Evolutionary conservation across 2,113 vertebrate species (phyloP).

Genomic region (Dicentrarchus labrax): DNA sequence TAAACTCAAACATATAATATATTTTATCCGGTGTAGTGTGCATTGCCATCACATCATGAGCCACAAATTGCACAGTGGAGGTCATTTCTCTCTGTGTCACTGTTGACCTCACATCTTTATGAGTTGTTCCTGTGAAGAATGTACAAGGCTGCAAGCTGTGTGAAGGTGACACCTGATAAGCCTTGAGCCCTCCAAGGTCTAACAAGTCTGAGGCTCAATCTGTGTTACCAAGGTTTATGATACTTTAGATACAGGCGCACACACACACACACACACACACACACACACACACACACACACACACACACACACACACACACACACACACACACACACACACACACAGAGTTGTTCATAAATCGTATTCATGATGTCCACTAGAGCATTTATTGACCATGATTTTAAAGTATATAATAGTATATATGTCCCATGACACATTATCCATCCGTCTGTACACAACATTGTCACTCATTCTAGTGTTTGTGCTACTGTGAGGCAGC

Average conservation of each 20-base stretch:
- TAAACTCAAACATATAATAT: not conserved
- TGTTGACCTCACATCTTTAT: conserved; percentile 11
- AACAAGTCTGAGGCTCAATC: conserved; percentile 33
- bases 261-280: conserved; percentile 11
- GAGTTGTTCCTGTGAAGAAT: conserved; percentile 40
- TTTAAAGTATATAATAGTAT: not conserved
- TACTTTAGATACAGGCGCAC: conserved; percentile 62
- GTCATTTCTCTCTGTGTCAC: conserved; percentile 11
- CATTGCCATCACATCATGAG: not conserved
- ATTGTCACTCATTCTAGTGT: conserved; percentile 3
- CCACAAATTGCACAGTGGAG: not conserved
- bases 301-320: not conserved
- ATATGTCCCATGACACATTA: conserved; percentile 6
- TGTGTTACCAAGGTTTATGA: conserved; percentile 50
- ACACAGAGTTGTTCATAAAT: conserved; percentile 3
- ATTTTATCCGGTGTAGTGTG: not conserved
- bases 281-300: conserved; percentile 16
- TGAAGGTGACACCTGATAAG: conserved; percentile 51
- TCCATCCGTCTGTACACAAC: not conserved
- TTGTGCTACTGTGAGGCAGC: conserved; percentile 18
- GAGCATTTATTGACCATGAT: conserved; percentile 35
- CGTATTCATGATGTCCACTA: not conserved
- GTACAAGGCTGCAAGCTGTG: conserved; percentile 32
- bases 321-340: not conserved
- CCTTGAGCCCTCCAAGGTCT: conserved; percentile 13